A percentile compares a stretch with the other conserved stretches of the same genome.
These are phyloP conservation scores for Saguinus imperator DNA, from an alignment of 2,113 vertebrate species.

Conservation along the genomic window DNA sequence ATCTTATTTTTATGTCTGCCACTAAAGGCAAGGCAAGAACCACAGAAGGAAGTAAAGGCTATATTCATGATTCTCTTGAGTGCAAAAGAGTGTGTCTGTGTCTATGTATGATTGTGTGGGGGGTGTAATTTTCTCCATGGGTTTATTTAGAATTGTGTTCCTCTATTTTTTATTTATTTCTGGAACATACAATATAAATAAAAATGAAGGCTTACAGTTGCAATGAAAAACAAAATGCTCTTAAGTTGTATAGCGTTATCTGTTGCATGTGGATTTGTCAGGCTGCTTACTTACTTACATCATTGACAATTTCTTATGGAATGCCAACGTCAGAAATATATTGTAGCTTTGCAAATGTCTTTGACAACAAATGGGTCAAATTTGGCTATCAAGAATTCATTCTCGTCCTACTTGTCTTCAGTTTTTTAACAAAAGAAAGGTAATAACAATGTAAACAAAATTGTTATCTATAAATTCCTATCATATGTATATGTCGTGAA, in stretches of 20 bases:
- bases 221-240: neutral
- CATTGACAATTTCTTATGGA: neutral
- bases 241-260: neutral
- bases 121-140: neutral
- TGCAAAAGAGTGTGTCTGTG: neutral
- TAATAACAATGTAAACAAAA: neutral
- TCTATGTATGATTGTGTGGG: neutral
- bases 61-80: neutral
- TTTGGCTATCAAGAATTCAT: neutral
- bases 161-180: neutral
- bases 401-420: neutral
- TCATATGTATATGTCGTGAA: neutral
- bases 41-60: neutral
- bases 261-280: neutral
- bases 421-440: neutral
- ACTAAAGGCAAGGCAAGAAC: neutral
- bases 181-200: neutral
- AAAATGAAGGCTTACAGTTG: neutral
- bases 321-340: neutral
- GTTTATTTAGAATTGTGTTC: neutral
- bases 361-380: neutral
- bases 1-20: neutral
- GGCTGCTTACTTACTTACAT: neutral
- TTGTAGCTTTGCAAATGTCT: neutral
- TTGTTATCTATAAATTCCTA: neutral